phyloP scores from a whole-genome alignment of 2,113 vertebrate genomes.

The Haemorhous mexicanus region DNA sequence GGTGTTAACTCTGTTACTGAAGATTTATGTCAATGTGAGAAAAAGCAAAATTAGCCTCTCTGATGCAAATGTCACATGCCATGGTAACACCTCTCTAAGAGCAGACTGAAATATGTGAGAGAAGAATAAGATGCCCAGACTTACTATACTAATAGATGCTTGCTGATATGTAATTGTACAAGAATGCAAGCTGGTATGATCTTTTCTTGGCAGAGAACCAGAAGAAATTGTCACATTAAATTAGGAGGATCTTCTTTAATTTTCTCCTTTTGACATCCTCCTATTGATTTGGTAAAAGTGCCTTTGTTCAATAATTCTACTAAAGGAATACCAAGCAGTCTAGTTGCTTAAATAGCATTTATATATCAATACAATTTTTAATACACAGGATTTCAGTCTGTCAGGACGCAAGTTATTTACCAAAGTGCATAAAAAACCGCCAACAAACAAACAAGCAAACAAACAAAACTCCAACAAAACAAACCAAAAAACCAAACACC shows the following conservation, averaged over 20 bases:
- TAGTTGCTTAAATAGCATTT: constrained; percentile 10
- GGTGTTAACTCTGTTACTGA: not conserved
- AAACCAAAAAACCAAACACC: no score
- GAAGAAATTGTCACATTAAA: constrained; percentile 18
- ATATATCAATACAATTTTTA: not conserved
- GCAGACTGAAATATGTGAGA: not conserved
- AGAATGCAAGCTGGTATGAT: not conserved
- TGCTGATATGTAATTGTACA: not conserved
- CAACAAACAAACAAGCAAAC: not conserved
- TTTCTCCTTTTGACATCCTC: constrained; percentile 6
- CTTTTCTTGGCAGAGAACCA: not conserved
- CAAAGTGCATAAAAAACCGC: not conserved
- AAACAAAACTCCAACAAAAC: not conserved
- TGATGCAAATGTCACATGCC: not conserved
- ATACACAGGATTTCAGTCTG: not conserved
- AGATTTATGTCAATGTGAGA: not conserved
- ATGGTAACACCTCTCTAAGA: not conserved
- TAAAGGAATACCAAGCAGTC: not conserved
- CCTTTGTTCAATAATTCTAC: constrained; percentile 5
- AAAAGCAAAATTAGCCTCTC: not conserved
- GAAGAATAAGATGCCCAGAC: not conserved
- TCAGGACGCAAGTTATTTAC: not conserved
- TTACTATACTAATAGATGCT: not conserved
- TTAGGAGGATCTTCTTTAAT: constrained; percentile 20
- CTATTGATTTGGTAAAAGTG: constrained; percentile 7